Base-by-base conservation (phyloP, 1,140 invertebrate species). In the Lasioglossum baleicum region DNA sequence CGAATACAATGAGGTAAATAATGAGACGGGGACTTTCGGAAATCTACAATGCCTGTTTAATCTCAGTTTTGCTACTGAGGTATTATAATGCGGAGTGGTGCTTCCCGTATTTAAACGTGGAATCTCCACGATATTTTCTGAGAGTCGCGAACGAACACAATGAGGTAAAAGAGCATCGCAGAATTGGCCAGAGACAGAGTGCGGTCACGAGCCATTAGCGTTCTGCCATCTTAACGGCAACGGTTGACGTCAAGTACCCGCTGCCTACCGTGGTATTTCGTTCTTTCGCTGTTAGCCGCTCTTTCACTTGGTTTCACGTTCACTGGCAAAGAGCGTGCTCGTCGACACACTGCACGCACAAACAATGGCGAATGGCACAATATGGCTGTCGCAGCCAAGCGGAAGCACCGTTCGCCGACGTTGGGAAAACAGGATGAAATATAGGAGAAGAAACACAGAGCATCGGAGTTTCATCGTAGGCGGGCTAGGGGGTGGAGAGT, bases 141-240 rank as follows among this genome's bases (percentile, higher is more conserved):
- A 58, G 7, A 58, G 4, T 2, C 6, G 17, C 6, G 17, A n/a
- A n/a, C 6, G n/a, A 58, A 22, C 7, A 8, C 17, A 8, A 58
- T 8, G 56, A 58, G 15, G 5, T 13, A 53, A 20, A 53, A 5
- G 15, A 17, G 15, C 51, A 53, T 2, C 13, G 15, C 0, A 17
- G 15, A 53, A 53, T 53, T 53, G 51, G 51, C 51, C 51, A 15
- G 51, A 15, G 51, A 53, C 51, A 53, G 51, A 53, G 56, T n/a
- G 20, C 56, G 56, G 56, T n/a, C 20, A 7, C 56, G 17, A 20
- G 20, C 56, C 56, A 58, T 58, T 58, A 58, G 56, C 56, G 17
- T 58, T n/a, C n/a, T 7, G 56, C 65, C 26, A 53, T 60, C 53
- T 66, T 58, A 48, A 48, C 26, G 74, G n/a, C 22, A 40, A 58